Conservation (phyloP, 2,888 invertebrate species). For the Polia nebulosa region DNA sequence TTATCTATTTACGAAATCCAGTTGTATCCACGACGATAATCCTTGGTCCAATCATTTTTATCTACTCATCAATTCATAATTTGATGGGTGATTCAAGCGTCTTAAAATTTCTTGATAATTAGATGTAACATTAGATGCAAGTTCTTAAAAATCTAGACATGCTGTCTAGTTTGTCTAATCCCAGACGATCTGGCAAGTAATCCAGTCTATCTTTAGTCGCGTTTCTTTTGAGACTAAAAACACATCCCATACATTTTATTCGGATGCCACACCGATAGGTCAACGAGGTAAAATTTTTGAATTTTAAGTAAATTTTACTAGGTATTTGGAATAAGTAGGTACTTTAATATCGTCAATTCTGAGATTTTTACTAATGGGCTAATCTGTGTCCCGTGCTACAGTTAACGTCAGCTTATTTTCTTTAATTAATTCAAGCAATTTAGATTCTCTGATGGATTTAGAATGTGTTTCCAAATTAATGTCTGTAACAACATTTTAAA, state of each 20-base stretch:
- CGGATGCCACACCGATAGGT: neutral
- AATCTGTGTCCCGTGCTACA: constrained; percentile 5
- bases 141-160: constrained; percentile 34
- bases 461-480: constrained; percentile 8
- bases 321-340: constrained; percentile 2
- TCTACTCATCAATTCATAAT: neutral
- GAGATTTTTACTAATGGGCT: neutral
- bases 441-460: constrained; percentile 15
- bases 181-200: constrained; percentile 56
- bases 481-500: neutral
- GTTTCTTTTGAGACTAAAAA: constrained; percentile 47
- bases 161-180: constrained; percentile 36
- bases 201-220: constrained; percentile 56
- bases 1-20: constrained; percentile 8
- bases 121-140: constrained; percentile 21
- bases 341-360: constrained; percentile 1
- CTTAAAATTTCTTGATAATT: neutral
- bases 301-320: neutral
- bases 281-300: constrained; percentile 3
- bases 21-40: neutral
- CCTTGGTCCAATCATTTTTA: neutral
- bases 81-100: neutral
- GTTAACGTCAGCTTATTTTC: neutral
- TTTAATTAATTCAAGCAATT: constrained; percentile 7
- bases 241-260: constrained; percentile 28